These are phyloP conservation scores for Pomacea canaliculata DNA, from an alignment of 2,888 invertebrate genomes.

Conservation along the genomic window DNA sequence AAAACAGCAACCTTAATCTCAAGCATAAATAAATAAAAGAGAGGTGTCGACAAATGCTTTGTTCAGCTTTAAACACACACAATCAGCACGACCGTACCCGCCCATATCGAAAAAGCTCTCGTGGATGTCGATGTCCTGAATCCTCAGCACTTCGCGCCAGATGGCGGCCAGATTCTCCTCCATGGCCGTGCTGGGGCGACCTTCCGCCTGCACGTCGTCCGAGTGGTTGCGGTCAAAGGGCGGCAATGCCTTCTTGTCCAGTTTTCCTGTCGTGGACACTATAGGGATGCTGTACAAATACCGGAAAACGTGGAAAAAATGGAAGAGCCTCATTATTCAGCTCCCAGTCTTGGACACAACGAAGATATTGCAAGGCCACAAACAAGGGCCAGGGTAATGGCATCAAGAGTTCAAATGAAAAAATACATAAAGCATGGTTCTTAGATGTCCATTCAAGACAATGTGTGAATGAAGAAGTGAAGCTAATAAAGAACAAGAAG, in stretches of 20 bases:
- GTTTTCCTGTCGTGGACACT: constrained; percentile 68
- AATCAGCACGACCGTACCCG: constrained; percentile 57
- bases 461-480: no score
- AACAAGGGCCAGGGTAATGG: neutral
- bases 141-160: constrained; percentile 65
- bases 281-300: constrained; percentile 66
- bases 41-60: no score
- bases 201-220: constrained; percentile 60
- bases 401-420: no score
- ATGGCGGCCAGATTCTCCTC: constrained; percentile 65
- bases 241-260: constrained; percentile 69
- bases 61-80: no score
- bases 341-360: no score
- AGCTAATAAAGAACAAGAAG: no score
- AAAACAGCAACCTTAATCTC: neutral
- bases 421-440: no score
- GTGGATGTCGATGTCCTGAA: constrained; percentile 67
- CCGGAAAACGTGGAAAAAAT: neutral
- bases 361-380: neutral
- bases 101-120: constrained; percentile 72
- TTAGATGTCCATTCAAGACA: no score
- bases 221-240: constrained; percentile 52
- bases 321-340: neutral
- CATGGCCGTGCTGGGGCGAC: constrained; percentile 65
- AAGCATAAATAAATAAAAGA: neutral